Percentiles rank a stretch among this genome's conserved stretches.
phyloP scores from a whole-genome alignment of 37 sponge, comb jelly and placozoan genomes.

The Cliona cf. orientalis region DNA sequence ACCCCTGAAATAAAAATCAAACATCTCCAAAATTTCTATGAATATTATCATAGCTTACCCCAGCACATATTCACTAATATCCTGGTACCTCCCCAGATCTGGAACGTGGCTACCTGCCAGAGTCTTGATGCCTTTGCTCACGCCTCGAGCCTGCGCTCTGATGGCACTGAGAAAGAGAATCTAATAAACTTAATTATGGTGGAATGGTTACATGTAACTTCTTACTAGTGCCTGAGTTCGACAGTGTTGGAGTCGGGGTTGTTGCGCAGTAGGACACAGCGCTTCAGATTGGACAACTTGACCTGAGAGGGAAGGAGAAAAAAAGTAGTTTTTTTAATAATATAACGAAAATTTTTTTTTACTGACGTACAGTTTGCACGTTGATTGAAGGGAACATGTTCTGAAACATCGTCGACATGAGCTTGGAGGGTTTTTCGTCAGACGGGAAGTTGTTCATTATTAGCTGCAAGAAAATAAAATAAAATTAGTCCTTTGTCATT shows the following conservation, averaged over 20 bases:
- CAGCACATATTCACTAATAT: slow-evolving; percentile 83
- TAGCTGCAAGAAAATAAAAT: slow-evolving; percentile 33
- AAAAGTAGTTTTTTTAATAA: no score
- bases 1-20: slow-evolving; percentile 43
- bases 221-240: slow-evolving; percentile 88
- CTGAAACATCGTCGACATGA: slow-evolving; percentile 82
- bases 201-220: neutral
- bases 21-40: neutral
- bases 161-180: slow-evolving; percentile 48
- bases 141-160: slow-evolving; percentile 57
- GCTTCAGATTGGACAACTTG: slow-evolving; percentile 59
- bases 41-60: slow-evolving; percentile 44
- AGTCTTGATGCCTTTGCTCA: slow-evolving; percentile 76
- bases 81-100: slow-evolving; percentile 64
- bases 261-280: slow-evolving; percentile 78
- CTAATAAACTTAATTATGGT: neutral
- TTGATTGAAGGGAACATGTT: slow-evolving; percentile 84
- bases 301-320: slow-evolving; percentile 57
- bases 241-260: slow-evolving; percentile 48
- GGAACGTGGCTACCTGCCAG: slow-evolving; percentile 55
- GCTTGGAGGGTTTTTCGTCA: slow-evolving; percentile 29
- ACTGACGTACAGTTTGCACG: slow-evolving; percentile 63
- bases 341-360: neutral
- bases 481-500: neutral
- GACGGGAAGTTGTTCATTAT: slow-evolving; percentile 62